Conservation (phyloP, 2,888 invertebrate species). For the Morinoia aosen region DNA sequence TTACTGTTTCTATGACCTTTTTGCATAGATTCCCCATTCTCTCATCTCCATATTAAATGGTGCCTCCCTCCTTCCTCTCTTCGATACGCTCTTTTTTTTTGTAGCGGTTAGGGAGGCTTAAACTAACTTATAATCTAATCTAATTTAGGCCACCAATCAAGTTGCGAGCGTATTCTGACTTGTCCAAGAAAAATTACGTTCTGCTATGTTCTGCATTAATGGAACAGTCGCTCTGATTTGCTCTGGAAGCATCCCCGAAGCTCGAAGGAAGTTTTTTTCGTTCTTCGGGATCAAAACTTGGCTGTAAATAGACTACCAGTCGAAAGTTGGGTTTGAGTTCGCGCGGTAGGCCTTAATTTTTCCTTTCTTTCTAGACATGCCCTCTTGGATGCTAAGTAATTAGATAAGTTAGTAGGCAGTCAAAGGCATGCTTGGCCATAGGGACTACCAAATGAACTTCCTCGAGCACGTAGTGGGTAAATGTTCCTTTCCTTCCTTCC, state of each 20-base stretch:
- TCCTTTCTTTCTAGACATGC: neutral
- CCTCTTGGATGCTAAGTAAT: constrained; percentile 9
- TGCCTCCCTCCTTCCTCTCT: no score
- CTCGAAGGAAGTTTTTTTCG: neutral
- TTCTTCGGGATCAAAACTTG: neutral
- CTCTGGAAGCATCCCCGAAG: neutral
- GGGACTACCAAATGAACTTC: neutral
- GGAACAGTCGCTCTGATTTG: neutral
- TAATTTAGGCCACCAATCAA: neutral
- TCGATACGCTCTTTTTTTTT: no score
- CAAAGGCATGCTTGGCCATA: neutral
- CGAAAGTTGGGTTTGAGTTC: constrained; percentile 23
- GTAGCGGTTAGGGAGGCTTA: no score
- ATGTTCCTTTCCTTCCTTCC: neutral
- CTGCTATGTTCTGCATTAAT: neutral
- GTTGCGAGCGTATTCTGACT: neutral
- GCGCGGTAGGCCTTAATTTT: neutral
- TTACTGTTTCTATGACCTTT: no score
- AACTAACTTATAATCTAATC: no score
- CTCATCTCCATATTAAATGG: no score
- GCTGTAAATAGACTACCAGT: constrained; percentile 6
- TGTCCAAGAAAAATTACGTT: neutral
- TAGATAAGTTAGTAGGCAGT: constrained; percentile 18
- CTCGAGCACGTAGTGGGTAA: neutral
- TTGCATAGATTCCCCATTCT: no score